A percentile compares a stretch with the other conserved stretches of the same genome.
Conservation (phyloP, 2,113 vertebrate species). For the Coreoperca whiteheadi region DNA sequence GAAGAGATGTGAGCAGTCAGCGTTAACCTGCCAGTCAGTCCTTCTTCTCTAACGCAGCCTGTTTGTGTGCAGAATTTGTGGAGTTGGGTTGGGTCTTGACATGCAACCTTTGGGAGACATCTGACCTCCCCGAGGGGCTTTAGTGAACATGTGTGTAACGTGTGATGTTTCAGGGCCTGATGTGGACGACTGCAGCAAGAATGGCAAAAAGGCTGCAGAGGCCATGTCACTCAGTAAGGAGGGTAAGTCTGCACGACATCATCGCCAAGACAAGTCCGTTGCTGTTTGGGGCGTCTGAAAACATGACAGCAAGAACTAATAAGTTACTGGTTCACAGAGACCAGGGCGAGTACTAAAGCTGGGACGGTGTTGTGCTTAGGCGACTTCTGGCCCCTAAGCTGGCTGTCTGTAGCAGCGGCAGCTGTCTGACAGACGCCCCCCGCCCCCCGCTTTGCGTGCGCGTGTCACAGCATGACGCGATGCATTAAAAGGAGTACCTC, state of each 20-base stretch:
- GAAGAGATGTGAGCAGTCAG: not conserved
- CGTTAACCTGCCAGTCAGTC: slow-evolving; percentile 26
- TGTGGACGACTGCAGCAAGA: slow-evolving; percentile 89
- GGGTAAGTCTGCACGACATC: slow-evolving; percentile 81
- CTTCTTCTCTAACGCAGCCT: slow-evolving; percentile 35
- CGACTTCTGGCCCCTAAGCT: slow-evolving; percentile 14
- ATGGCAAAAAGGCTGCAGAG: slow-evolving; percentile 88
- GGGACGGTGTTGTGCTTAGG: slow-evolving; percentile 1
- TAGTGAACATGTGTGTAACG: slow-evolving; percentile 33
- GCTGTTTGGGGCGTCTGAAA: slow-evolving; percentile 2
- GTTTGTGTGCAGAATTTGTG: slow-evolving; percentile 15
- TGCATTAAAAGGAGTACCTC: slow-evolving; percentile 2
- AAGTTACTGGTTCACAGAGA: not conserved
- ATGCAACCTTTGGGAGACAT: not conserved
- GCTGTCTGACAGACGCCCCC: slow-evolving; percentile 9
- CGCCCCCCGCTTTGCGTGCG: not conserved
- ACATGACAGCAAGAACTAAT: not conserved
- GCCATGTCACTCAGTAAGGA: slow-evolving; percentile 96
- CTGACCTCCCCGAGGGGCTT: not conserved
- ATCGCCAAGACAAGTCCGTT: not conserved
- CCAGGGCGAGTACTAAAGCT: not conserved
- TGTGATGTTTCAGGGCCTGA: slow-evolving; percentile 83
- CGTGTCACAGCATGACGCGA: slow-evolving; percentile 4
- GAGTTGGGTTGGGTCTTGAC: not conserved
- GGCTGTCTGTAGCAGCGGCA: slow-evolving; percentile 24